Percentiles rank a stretch among this genome's conserved stretches.
phyloP scores from a whole-genome alignment of 2,113 vertebrate genomes.

The Chionis minor region DNA sequence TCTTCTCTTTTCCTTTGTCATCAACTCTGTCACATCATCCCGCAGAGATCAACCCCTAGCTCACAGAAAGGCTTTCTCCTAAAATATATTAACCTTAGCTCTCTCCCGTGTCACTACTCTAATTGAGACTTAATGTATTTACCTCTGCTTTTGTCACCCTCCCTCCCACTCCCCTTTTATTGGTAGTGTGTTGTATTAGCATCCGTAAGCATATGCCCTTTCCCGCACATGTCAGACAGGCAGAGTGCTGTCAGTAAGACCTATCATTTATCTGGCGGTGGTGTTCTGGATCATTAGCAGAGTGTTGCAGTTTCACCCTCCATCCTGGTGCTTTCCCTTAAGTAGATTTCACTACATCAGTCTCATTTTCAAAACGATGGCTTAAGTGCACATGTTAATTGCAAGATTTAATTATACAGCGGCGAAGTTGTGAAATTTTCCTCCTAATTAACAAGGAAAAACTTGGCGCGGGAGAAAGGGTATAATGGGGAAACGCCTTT shows the following conservation, averaged over 20 bases:
- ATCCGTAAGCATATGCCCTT: background rate
- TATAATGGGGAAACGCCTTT: background rate
- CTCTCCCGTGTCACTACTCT: background rate
- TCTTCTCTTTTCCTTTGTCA: constrained; percentile 11
- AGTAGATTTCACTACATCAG: constrained; percentile 11
- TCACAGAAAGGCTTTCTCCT: constrained; percentile 13
- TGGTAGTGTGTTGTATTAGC: background rate
- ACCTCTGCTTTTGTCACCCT: constrained; percentile 24
- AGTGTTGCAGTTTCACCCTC: background rate
- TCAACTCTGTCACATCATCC: constrained; percentile 31
- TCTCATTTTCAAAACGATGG: constrained; percentile 17
- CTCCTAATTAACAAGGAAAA: constrained; percentile 50
- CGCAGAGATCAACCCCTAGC: background rate
- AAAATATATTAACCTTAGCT: constrained; percentile 37
- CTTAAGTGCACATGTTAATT: constrained; percentile 55
- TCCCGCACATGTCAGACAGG: background rate
- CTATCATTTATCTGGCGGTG: constrained; percentile 21
- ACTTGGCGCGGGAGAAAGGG: background rate
- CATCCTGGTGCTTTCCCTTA: background rate
- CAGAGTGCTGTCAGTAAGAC: constrained; percentile 17
- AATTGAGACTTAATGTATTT: constrained; percentile 61
- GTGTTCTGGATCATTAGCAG: constrained; percentile 42
- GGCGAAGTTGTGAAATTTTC: constrained; percentile 31
- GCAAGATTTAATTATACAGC: constrained; percentile 51
- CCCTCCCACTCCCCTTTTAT: background rate